These are phyloP conservation scores for Rotaria macrura DNA, from an alignment of 2,888 invertebrate genomes.

Conservation along the genomic window DNA sequence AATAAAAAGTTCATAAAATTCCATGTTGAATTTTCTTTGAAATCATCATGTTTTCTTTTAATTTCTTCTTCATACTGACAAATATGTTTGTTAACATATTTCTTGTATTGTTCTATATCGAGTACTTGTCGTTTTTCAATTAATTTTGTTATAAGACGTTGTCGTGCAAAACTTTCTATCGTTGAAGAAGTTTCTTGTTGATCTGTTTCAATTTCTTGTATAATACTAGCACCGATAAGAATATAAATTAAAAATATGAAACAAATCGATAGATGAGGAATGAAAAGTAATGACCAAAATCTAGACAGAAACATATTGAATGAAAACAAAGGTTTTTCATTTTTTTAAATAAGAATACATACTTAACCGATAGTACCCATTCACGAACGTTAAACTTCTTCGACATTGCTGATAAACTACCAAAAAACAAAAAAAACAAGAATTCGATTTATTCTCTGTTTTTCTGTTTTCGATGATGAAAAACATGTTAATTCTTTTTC, in stretches of 20 bases:
- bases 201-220: neutral
- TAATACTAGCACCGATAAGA: neutral
- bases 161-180: neutral
- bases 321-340: neutral
- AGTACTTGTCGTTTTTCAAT: neutral
- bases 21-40: neutral
- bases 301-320: neutral
- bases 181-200: neutral
- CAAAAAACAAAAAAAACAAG: neutral
- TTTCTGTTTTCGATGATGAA: too few relatives aligned
- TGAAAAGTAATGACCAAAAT: neutral
- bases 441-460: too few relatives aligned
- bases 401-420: neutral
- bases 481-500: too few relatives aligned
- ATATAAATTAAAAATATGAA: neutral
- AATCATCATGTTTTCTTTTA: neutral
- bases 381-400: slow-evolving; percentile 6
- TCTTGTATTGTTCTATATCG: neutral
- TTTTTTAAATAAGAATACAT: neutral
- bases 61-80: neutral
- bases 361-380: neutral
- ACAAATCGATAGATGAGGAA: neutral
- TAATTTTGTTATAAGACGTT: neutral
- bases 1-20: slow-evolving; percentile 17
- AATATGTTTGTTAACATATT: neutral